A percentile compares a stretch with the other conserved stretches of the same genome.
These are phyloP conservation scores for Tridacna gigas DNA, from an alignment of 2,888 invertebrate genomes.

Conservation along the genomic window DNA sequence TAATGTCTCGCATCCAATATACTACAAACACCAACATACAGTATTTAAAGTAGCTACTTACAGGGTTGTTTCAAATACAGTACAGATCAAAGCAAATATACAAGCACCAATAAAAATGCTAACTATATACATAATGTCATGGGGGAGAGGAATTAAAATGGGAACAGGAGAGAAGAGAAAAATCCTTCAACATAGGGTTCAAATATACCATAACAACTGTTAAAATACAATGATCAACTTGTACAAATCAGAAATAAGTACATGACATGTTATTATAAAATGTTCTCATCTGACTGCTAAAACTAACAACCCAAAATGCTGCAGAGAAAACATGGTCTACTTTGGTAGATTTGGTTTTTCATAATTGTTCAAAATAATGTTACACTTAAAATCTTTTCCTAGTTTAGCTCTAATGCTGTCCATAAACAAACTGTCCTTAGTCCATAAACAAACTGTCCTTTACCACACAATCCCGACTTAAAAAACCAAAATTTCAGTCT, in stretches of 20 bases:
- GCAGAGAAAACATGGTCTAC: no score
- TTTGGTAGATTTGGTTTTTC: no score
- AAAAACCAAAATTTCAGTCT: no score
- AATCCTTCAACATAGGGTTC: conserved; percentile 15
- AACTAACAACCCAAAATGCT: no score
- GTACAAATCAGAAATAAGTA: conserved; percentile 31
- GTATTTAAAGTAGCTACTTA: background rate
- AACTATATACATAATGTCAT: conserved; percentile 57
- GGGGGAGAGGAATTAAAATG: background rate
- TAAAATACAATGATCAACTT: conserved; percentile 50
- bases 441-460: no score
- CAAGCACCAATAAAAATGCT: conserved; percentile 58
- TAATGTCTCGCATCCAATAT: background rate
- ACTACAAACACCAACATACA: background rate
- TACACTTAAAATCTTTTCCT: no score
- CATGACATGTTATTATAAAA: no score
- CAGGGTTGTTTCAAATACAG: conserved; percentile 4
- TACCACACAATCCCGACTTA: no score
- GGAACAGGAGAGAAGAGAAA: background rate
- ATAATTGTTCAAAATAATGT: no score
- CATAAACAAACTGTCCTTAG: no score
- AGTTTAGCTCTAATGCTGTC: no score
- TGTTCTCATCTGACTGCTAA: no score
- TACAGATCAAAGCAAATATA: conserved; percentile 42
- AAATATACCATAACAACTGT: conserved; percentile 23